Base-by-base conservation (phyloP, 2,888 invertebrate genomes). In the Pasiphila rectangulata region DNA sequence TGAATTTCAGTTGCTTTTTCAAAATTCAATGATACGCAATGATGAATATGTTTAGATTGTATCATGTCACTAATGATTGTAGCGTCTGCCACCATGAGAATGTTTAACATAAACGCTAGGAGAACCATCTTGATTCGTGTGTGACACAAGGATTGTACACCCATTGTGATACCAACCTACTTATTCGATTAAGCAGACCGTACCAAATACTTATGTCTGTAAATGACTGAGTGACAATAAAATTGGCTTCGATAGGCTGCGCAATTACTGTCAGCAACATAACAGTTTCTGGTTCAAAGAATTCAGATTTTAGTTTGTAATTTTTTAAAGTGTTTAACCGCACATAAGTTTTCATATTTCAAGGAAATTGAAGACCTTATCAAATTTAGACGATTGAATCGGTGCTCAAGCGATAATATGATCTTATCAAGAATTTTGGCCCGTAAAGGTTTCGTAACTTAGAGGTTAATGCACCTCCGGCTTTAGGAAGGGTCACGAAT, bases 1-100 rank as follows among this genome's bases (percentile, higher is more conserved):
- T 20, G 16, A 32, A 72, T 39, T 29, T 45, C 43, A 19, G 63
- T 47, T 40, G 63, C 45, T 17, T 48, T 23, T 25, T 63, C 51
- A 38, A 17, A 12, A 47, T 46, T 25, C 41, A 76, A 62, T 41
- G 77, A 40, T 9, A 81, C 50, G 1, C 57, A 72, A 63, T 74
- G 62, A 20, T 69, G 57, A 10, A 84, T 66, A 53, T 69, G 61
- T 64, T 82, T 84, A 24, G 64, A 39, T 42, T 75, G 77, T 13
- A 86, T 70, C 40, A 83, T 56, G 54, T 83, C 75, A 21, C 68
- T 61, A 5, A 79, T 30, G 5, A 46, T 19, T 4, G 32, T 12
- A 27, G 51, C 37, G 35, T 56, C 41, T 12, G 38, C 41, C 4
- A 54, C 7, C n/a, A 54, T 5, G 13, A 56, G 9, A 21, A 46